Evolutionary conservation across 1,140 invertebrate species (phyloP).

Genomic region (Atta texana): DNA sequence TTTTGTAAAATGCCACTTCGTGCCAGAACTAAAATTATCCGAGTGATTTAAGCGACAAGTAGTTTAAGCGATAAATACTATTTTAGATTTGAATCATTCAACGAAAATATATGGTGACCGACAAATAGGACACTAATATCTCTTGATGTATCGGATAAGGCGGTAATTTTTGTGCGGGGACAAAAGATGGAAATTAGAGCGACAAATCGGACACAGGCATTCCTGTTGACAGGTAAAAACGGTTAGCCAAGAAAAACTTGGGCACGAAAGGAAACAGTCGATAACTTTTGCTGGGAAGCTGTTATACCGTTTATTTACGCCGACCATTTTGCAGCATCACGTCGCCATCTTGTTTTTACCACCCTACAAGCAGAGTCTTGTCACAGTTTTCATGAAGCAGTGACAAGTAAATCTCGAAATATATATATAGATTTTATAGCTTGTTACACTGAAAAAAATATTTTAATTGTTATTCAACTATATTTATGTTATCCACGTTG

Average conservation of each 20-base stretch:
- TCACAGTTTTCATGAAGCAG: not conserved
- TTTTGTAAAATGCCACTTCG: not conserved
- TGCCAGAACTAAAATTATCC: not conserved
- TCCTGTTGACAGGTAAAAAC: not conserved
- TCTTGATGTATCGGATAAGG: not conserved
- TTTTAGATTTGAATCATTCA: conserved; percentile 13
- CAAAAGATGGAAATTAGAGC: not conserved
- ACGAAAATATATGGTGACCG: conserved; percentile 9
- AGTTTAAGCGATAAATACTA: not conserved
- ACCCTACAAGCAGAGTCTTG: conserved; percentile 67
- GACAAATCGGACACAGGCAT: not conserved
- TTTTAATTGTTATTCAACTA: not conserved
- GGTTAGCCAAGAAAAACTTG: conserved; percentile 4
- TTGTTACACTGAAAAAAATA: not conserved
- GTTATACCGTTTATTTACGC: conserved; percentile 80
- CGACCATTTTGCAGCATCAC: conserved; percentile 81
- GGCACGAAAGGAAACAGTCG: conserved; percentile 17
- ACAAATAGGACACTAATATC: conserved; percentile 6
- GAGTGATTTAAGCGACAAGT: not conserved
- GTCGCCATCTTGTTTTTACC: conserved; percentile 84
- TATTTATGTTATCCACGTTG: not conserved
- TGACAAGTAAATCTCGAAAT: conserved; percentile 5
- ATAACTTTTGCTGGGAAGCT: conserved; percentile 35
- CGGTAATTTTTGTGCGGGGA: conserved; percentile 1
- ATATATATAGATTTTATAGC: not conserved